These are phyloP conservation scores for Gnathochromis pfefferi DNA, from an alignment of 2,113 vertebrate species.

Conservation along the genomic window DNA sequence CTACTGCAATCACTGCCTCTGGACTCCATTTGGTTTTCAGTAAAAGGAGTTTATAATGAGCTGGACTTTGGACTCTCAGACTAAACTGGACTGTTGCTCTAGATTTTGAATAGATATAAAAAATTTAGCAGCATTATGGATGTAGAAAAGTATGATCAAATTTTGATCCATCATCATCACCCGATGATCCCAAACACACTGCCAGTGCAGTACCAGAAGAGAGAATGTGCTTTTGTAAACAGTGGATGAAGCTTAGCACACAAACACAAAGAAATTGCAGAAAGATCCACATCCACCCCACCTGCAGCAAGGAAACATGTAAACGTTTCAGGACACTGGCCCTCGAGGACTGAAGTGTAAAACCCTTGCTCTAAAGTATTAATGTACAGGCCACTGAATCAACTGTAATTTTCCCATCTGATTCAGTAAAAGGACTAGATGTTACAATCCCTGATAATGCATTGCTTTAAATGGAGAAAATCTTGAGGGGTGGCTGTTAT, in stretches of 20 bases:
- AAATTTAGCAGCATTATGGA: not conserved
- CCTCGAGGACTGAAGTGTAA: rapidly evolving
- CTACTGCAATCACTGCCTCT: too few relatives aligned
- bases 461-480: not conserved
- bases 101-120: not conserved
- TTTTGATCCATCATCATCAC: not conserved
- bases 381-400: not conserved
- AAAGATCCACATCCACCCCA: not conserved
- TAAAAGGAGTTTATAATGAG: too few relatives aligned
- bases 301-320: not conserved
- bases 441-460: not conserved
- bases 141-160: not conserved
- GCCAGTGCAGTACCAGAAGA: not conserved
- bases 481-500: rapidly evolving
- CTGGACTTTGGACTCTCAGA: too few relatives aligned
- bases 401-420: not conserved
- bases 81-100: not conserved
- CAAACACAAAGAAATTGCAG: not conserved
- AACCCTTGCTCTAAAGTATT: not conserved
- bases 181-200: not conserved
- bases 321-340: rapidly evolving
- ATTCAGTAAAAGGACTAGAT: not conserved
- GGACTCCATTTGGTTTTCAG: too few relatives aligned
- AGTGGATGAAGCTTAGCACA: not conserved
- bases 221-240: not conserved